Percentiles rank a stretch among this genome's conserved stretches.
phyloP scores from a whole-genome alignment of 2,797 vertebrate species.

The Halcyon badia region DNA sequence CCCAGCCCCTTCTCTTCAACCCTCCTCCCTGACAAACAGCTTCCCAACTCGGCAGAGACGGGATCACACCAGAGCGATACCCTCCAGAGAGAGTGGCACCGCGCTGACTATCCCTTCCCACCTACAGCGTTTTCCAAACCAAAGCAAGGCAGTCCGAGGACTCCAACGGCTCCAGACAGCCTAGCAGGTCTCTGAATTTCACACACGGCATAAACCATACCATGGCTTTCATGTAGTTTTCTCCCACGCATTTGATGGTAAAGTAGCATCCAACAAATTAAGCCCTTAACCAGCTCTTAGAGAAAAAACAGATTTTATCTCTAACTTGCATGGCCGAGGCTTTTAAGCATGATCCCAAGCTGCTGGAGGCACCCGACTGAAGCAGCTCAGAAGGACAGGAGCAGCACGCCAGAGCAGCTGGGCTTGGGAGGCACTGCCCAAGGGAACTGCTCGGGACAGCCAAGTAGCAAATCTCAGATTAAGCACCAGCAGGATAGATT shows the following conservation, averaged over 20 bases:
- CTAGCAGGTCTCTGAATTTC: neutral
- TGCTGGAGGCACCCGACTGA: neutral
- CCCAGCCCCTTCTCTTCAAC: conserved; percentile 13
- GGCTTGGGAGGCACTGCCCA: conserved; percentile 20
- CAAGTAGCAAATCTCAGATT: conserved; percentile 22
- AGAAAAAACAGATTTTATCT: neutral
- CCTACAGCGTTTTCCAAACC: accelerated
- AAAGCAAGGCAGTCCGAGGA: neutral
- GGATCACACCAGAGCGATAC: neutral
- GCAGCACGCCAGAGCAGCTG: conserved; percentile 13
- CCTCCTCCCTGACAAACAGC: conserved; percentile 15
- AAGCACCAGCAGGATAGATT: neutral
- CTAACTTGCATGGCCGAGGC: neutral
- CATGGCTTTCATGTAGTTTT: accelerated
- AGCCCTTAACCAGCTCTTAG: neutral
- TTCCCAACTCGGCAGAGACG: neutral
- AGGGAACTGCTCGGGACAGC: neutral
- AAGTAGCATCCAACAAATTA: neutral
- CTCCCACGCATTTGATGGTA: neutral
- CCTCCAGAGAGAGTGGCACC: accelerated
- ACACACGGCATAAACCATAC: neutral
- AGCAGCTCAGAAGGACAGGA: neutral
- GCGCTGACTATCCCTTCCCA: neutral
- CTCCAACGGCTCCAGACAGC: neutral
- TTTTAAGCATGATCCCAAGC: neutral